Percentiles rank a stretch among this genome's conserved stretches.
These are phyloP conservation scores for Eleutherodactylus coqui DNA, from an alignment of 2,797 vertebrate species.

Conservation along the genomic window DNA sequence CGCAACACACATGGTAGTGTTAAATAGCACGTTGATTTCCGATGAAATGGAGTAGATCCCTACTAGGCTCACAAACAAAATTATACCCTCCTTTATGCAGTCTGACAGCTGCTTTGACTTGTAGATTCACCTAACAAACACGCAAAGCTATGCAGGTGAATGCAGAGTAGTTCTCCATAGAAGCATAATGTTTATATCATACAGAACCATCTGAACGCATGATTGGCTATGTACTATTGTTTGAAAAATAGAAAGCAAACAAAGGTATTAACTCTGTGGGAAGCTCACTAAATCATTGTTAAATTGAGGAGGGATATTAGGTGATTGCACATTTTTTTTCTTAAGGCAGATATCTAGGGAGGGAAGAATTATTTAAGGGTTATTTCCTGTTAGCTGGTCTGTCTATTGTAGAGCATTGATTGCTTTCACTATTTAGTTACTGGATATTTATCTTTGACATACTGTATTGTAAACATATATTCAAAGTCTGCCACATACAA, in stretches of 20 bases:
- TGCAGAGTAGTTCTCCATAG: slow-evolving; percentile 39
- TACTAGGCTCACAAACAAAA: slow-evolving; percentile 33
- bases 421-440: too few species aligned
- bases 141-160: slow-evolving; percentile 45
- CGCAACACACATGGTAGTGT: slow-evolving; percentile 25
- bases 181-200: slow-evolving; percentile 46
- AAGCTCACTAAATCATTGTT: neutral
- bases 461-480: too few species aligned
- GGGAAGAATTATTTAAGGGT: neutral
- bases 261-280: slow-evolving; percentile 40
- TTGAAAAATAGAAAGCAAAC: slow-evolving; percentile 35
- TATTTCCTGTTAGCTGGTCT: slow-evolving; percentile 21
- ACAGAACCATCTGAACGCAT: slow-evolving; percentile 29
- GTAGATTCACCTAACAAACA: slow-evolving; percentile 43
- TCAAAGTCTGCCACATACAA: neutral
- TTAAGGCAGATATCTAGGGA: neutral
- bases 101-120: slow-evolving; percentile 53
- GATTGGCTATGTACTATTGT: slow-evolving; percentile 31
- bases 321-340: neutral
- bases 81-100: slow-evolving; percentile 46
- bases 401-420: neutral
- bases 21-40: slow-evolving; percentile 23
- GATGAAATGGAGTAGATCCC: slow-evolving; percentile 41
- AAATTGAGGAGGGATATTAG: slow-evolving; percentile 4
- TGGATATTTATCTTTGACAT: neutral